Conservation (phyloP, 2,797 vertebrate species). For the Taeniopygia guttata region DNA sequence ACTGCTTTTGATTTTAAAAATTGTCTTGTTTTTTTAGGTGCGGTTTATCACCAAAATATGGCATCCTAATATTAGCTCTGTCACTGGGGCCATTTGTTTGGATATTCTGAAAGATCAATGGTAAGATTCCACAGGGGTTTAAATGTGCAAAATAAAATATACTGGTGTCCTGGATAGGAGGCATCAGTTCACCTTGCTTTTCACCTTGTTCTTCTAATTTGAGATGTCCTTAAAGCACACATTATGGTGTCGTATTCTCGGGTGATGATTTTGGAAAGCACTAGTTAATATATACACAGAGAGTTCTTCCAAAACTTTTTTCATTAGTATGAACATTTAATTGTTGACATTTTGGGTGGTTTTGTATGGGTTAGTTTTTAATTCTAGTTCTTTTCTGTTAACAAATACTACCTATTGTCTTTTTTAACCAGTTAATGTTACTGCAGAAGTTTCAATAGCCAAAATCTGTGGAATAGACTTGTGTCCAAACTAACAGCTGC, state of each 20-base stretch:
- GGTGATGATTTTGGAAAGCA: background rate
- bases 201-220: background rate
- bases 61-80: conserved; percentile 99
- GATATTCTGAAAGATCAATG: conserved; percentile 99
- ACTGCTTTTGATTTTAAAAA: background rate
- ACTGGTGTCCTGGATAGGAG: background rate
- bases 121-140: conserved; percentile 78
- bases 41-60: conserved; percentile 99
- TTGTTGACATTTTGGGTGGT: background rate
- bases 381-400: background rate
- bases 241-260: background rate
- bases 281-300: background rate
- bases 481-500: background rate
- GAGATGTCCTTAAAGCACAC: background rate
- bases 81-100: conserved; percentile 99
- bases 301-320: background rate
- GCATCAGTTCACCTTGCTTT: background rate
- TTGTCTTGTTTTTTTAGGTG: conserved; percentile 83
- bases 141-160: background rate
- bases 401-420: background rate
- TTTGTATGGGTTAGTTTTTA: background rate
- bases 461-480: background rate
- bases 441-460: background rate
- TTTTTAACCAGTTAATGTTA: background rate
- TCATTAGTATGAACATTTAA: background rate